Evolutionary conservation across 1,140 invertebrate genomes (phyloP).

Genomic region (Bactericera cockerelli): DNA sequence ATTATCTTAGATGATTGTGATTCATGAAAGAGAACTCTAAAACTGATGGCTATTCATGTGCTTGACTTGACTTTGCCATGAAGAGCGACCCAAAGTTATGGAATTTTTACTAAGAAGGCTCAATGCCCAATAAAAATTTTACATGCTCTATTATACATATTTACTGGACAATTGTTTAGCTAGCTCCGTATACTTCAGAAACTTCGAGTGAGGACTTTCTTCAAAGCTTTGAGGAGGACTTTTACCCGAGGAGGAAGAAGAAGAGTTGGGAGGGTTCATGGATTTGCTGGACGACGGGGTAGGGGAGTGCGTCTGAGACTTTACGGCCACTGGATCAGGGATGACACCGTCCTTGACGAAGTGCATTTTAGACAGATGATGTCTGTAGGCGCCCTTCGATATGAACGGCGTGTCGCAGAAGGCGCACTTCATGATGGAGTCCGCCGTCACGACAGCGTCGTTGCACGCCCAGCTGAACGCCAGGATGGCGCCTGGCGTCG

Average conservation of each 20-base stretch:
- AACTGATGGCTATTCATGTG: no score
- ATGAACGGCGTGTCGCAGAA: conserved; percentile 93
- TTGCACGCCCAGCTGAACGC: conserved; percentile 89
- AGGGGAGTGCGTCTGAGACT: conserved; percentile 27
- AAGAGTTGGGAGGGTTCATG: conserved; percentile 36
- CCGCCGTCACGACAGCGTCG: conserved; percentile 68
- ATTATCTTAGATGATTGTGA: no score
- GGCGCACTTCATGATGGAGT: conserved; percentile 86
- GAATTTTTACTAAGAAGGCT: no score
- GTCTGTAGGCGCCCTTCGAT: conserved; percentile 89
- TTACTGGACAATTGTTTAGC: conserved; percentile 92
- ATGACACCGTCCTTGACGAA: conserved; percentile 83
- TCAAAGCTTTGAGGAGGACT: conserved; percentile 40
- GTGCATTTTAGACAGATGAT: conserved; percentile 92
- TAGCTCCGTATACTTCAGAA: conserved; percentile 90
- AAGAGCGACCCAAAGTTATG: no score
- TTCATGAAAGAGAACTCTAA: no score
- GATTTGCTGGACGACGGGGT: conserved; percentile 29
- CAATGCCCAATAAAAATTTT: no score
- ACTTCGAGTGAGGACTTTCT: conserved; percentile 89
- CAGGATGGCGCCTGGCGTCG: conserved; percentile 61
- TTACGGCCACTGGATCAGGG: conserved; percentile 48
- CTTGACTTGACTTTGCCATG: no score
- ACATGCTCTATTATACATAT: conserved; percentile 78
- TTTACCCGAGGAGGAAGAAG: conserved; percentile 34